Evolutionary conservation across 35 echinoderm and acorn worm species (phyloP).

Genomic region (Patiria miniata): DNA sequence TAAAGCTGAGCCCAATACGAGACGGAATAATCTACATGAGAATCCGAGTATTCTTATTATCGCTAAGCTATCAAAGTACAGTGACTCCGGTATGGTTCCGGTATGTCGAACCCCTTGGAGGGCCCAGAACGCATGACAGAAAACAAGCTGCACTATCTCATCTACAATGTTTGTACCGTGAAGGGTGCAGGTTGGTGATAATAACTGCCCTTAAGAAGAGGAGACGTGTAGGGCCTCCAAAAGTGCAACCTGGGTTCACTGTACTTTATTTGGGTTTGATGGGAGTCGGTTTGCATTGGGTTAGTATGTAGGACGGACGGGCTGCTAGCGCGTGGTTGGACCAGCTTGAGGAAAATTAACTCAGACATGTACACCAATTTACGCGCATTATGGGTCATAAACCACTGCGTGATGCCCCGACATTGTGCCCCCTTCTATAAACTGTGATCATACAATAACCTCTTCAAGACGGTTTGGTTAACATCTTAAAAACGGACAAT

Average conservation of each 20-base stretch:
- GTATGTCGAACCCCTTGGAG: background rate
- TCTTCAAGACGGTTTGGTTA: background rate
- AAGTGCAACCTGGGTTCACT: conserved; percentile 11
- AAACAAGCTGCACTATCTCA: conserved; percentile 26
- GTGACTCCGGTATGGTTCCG: background rate
- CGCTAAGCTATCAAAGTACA: background rate
- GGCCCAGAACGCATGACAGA: background rate
- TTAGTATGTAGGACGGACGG: background rate
- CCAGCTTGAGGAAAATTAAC: conserved; percentile 13
- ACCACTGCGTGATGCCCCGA: conserved; percentile 1
- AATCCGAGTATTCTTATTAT: background rate
- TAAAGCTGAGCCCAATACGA: background rate
- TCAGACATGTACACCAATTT: conserved; percentile 9
- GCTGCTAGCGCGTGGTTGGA: background rate
- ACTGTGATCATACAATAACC: background rate
- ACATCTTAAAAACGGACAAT: too few relatives aligned
- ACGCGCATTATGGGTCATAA: background rate
- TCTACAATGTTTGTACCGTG: background rate
- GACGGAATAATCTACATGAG: background rate
- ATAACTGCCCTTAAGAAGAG: background rate
- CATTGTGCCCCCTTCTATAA: background rate
- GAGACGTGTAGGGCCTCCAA: background rate
- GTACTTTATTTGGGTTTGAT: conserved; percentile 4
- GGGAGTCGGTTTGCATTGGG: background rate
- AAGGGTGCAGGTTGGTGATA: background rate